Conservation (phyloP, 2,113 vertebrate species). For the Sylvietta virens region DNA sequence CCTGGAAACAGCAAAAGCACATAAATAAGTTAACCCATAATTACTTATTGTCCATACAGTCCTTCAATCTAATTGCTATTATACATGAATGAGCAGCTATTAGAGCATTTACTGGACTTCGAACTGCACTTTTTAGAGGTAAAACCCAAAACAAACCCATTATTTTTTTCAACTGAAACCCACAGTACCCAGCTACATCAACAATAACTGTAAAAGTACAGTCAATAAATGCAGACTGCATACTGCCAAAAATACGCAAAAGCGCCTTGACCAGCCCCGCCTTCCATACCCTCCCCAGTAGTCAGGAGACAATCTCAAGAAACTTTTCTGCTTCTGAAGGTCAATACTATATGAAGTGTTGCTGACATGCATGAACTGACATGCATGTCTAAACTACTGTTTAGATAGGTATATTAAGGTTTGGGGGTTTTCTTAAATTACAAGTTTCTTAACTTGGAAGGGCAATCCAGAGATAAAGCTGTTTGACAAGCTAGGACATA, state of each 20-base stretch:
- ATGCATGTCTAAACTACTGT: no score
- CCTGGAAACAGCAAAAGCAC: neutral
- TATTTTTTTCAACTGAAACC: slow-evolving; percentile 16
- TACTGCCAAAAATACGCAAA: neutral
- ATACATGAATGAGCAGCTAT: neutral
- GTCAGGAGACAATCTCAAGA: neutral
- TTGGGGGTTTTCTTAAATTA: neutral
- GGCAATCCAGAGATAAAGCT: neutral
- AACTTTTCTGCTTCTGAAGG: neutral
- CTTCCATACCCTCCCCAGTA: neutral
- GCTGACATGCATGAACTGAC: neutral
- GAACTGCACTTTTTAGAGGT: neutral
- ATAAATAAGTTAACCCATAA: neutral
- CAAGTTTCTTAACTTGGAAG: neutral
- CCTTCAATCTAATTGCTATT: neutral
- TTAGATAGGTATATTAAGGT: neutral
- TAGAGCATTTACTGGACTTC: neutral
- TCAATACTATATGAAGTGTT: neutral
- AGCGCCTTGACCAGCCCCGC: neutral
- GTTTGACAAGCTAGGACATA: neutral
- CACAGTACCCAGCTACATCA: neutral
- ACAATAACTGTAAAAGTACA: neutral
- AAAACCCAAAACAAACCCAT: neutral
- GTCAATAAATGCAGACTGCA: neutral
- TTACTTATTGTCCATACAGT: neutral